phyloP scores from a whole-genome alignment of 2,888 invertebrate genomes.

The Phragmatobia fuliginosa region DNA sequence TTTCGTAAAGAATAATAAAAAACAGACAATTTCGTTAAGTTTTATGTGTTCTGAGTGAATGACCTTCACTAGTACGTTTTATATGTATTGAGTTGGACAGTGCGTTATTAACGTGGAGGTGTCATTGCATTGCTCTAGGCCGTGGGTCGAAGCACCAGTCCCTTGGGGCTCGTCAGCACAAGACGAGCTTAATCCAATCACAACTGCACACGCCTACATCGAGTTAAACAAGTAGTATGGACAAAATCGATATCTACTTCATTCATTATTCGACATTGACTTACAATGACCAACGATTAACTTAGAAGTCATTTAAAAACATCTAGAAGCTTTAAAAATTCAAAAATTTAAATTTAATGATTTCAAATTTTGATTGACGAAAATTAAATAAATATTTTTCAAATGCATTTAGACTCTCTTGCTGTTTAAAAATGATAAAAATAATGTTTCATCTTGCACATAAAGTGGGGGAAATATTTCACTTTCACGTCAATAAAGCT shows the following conservation, averaged over 20 bases:
- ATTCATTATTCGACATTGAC: neutral
- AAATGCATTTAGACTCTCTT: neutral
- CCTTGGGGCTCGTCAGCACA: conserved; percentile 88
- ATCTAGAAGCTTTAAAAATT: no score
- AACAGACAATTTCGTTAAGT: conserved; percentile 58
- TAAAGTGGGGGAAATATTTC: conserved; percentile 41
- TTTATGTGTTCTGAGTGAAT: conserved; percentile 61
- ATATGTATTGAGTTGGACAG: conserved; percentile 70
- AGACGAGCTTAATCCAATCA: conserved; percentile 89
- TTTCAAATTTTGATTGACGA: neutral
- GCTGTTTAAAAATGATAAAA: conserved; percentile 14
- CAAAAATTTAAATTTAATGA: no score
- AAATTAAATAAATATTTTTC: neutral
- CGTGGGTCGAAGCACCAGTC: conserved; percentile 63
- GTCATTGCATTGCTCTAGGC: conserved; percentile 74
- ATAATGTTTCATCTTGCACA: conserved; percentile 22
- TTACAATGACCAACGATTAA: neutral
- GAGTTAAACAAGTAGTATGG: conserved; percentile 44
- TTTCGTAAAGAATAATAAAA: conserved; percentile 64
- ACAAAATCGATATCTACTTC: conserved; percentile 27
- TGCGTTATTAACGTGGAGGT: conserved; percentile 71
- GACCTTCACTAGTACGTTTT: conserved; percentile 66
- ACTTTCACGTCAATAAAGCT: conserved; percentile 53
- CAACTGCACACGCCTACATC: conserved; percentile 74
- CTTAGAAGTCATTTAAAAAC: no score